Conservation (phyloP, 2,888 invertebrate genomes). For the Drosophila lacicola region DNA sequence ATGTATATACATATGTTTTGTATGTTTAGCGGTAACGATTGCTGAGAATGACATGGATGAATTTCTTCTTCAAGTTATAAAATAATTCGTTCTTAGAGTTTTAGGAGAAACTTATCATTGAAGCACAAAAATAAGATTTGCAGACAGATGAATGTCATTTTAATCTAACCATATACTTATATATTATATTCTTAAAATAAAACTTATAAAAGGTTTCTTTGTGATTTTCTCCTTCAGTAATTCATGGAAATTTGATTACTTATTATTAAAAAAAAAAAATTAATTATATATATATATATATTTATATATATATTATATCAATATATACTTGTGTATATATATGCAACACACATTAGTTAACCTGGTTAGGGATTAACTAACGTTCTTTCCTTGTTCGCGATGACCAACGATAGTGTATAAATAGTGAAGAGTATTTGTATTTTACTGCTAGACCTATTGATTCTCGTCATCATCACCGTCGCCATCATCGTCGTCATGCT, state of each 20-base stretch:
- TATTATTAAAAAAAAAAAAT: conserved; percentile 70
- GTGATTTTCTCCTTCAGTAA: conserved; percentile 80
- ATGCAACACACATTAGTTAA: conserved; percentile 67
- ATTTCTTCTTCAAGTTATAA: conserved; percentile 42
- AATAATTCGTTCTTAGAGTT: conserved; percentile 57
- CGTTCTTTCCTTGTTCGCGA: conserved; percentile 62
- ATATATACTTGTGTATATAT: conserved; percentile 55
- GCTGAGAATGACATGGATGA: conserved; percentile 52
- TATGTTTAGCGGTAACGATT: conserved; percentile 48
- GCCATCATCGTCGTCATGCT: conserved; percentile 85
- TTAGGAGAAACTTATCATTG: conserved; percentile 74
- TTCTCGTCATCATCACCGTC: conserved; percentile 85
- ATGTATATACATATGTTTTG: conserved; percentile 59
- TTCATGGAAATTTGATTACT: conserved; percentile 80
- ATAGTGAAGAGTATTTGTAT: conserved; percentile 82
- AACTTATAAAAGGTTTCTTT: conserved; percentile 79
- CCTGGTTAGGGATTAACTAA: conserved; percentile 70
- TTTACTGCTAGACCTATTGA: conserved; percentile 84
- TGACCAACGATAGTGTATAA: conserved; percentile 72
- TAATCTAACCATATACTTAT: conserved; percentile 73
- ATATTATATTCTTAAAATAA: conserved; percentile 70
- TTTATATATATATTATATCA: conserved; percentile 37
- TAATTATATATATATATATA: conserved; percentile 32
- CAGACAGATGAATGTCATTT: conserved; percentile 67
- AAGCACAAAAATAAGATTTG: conserved; percentile 77